phyloP scores from a whole-genome alignment of 2,797 vertebrate genomes.

The Hybognathus amarus region DNA sequence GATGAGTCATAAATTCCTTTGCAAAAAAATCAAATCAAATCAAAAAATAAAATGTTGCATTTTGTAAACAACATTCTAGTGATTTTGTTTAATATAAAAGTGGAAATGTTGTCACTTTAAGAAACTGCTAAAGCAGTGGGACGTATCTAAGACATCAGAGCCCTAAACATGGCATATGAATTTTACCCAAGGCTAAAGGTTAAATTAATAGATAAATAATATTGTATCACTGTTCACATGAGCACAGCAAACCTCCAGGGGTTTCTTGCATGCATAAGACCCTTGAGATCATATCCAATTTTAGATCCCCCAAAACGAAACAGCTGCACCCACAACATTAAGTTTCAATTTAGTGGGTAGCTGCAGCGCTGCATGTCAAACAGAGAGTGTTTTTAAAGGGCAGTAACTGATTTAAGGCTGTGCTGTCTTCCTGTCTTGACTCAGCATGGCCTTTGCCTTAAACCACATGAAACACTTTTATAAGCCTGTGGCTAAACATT shows the following conservation, averaged over 20 bases:
- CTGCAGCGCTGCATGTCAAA: slow-evolving; percentile 58
- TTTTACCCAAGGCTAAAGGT: neutral
- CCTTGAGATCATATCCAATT: slow-evolving; percentile 63
- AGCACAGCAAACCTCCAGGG: neutral
- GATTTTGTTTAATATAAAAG: neutral
- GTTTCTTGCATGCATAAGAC: slow-evolving; percentile 45
- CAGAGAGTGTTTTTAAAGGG: slow-evolving; percentile 65
- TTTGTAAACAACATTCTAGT: neutral
- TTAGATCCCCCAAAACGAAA: slow-evolving; percentile 65
- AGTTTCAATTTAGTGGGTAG: slow-evolving; percentile 68
- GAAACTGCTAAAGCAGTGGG: neutral
- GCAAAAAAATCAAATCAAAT: neutral
- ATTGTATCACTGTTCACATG: neutral
- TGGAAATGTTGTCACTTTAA: neutral
- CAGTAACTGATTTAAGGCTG: slow-evolving; percentile 61
- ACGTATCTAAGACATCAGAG: neutral
- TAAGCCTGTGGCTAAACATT: slow-evolving; percentile 72
- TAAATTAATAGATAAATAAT: neutral
- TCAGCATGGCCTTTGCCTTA: slow-evolving; percentile 69
- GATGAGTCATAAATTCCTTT: neutral
- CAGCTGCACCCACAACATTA: slow-evolving; percentile 66
- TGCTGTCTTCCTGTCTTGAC: slow-evolving; percentile 70
- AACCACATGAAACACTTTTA: slow-evolving; percentile 74
- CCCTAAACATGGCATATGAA: neutral
- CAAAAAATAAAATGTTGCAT: neutral